These are phyloP conservation scores for Aquatica leii DNA, from an alignment of 2,888 invertebrate genomes.

Conservation along the genomic window DNA sequence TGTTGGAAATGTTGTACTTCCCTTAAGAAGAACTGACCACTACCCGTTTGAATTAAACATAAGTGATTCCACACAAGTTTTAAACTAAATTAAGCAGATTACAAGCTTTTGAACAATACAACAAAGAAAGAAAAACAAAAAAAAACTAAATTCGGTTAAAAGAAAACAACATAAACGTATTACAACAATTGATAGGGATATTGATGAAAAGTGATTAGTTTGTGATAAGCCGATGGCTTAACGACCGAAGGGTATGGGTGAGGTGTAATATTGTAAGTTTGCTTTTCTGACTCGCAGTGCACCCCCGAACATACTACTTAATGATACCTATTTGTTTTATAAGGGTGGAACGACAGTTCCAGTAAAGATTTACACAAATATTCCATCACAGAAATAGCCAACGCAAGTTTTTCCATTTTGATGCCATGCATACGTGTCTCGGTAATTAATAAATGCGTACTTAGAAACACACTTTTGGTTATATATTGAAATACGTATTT, in stretches of 20 bases:
- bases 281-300: constrained; percentile 30
- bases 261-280: constrained; percentile 32
- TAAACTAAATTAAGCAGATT: constrained; percentile 33
- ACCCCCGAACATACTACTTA: constrained; percentile 30
- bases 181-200: constrained; percentile 42
- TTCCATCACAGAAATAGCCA: constrained; percentile 17
- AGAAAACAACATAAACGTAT: constrained; percentile 14
- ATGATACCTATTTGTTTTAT: constrained; percentile 34
- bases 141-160: constrained; percentile 14
- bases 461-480: too few species aligned
- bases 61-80: constrained; percentile 31
- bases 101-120: constrained; percentile 27
- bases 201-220: constrained; percentile 48
- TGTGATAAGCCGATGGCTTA: constrained; percentile 45
- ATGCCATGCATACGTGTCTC: constrained; percentile 10
- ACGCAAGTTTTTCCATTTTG: constrained; percentile 10
- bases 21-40: constrained; percentile 47
- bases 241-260: constrained; percentile 27
- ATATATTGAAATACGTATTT: too few species aligned
- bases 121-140: constrained; percentile 7
- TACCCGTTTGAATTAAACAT: constrained; percentile 39
- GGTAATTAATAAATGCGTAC: background rate
- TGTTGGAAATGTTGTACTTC: constrained; percentile 43
- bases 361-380: constrained; percentile 31
- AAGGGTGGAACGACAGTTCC: constrained; percentile 22